A percentile compares a stretch with the other conserved stretches of the same genome.
These are phyloP conservation scores for Limnephilus rhombicus DNA, from an alignment of 2,888 invertebrate species.

Conservation along the genomic window DNA sequence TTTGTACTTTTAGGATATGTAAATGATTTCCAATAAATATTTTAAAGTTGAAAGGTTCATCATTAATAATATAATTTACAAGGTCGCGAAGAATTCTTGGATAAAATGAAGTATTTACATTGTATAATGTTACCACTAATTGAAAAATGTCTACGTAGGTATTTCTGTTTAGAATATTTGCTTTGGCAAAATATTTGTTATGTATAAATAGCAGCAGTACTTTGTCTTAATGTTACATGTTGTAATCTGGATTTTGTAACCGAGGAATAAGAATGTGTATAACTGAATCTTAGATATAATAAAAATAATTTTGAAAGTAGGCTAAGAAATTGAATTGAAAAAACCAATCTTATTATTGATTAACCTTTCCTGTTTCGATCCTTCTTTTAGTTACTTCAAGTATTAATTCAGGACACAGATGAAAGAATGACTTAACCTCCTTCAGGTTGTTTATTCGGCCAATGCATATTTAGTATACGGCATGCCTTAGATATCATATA, in stretches of 20 bases:
- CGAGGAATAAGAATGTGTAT: neutral
- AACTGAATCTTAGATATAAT: neutral
- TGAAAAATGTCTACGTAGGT: neutral
- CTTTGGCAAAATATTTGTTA: neutral
- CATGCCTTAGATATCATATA: too few relatives aligned
- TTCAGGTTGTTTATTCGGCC: too few relatives aligned
- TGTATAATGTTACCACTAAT: neutral
- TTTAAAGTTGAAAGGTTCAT: neutral
- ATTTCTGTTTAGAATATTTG: neutral
- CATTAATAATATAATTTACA: neutral
- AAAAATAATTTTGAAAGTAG: neutral
- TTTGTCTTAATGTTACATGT: neutral
- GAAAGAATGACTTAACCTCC: too few relatives aligned
- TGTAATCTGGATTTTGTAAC: neutral
- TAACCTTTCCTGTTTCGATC: neutral
- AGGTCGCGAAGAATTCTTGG: neutral
- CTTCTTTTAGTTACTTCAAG: neutral
- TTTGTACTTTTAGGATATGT: neutral
- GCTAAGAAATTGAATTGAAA: neutral
- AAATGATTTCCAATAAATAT: neutral
- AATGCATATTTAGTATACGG: too few relatives aligned
- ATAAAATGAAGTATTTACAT: neutral
- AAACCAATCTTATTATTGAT: neutral
- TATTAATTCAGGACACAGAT: neutral
- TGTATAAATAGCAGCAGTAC: neutral